Evolutionary conservation across 1,140 invertebrate species (phyloP), one percentile per base, ranked within the genome.

Genomic region (Agrypnia vestita): DNA sequence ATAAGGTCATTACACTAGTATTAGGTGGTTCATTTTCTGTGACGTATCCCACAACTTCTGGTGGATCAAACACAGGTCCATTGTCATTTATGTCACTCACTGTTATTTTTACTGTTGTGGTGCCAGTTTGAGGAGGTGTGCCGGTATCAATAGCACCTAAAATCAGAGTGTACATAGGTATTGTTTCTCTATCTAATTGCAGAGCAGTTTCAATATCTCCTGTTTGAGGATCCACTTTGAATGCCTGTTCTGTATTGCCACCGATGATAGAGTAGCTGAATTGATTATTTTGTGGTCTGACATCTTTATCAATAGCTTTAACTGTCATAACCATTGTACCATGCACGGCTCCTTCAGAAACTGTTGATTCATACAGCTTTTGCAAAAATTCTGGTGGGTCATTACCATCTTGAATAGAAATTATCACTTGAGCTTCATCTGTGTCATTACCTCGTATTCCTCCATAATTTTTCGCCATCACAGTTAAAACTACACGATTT

Each of bases 371-470:
- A 85, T 98, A 98, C 19, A 92, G 85, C 25, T 90, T 90, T 83
- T 95, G 91, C 10, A 94, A 86, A 86, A 99, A 99, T 86, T 97
- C 95, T 0, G 97, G 97, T 3, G 97, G 96, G 90, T 98, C 97
- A 85, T 98, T 98, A 4, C 97, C 97, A 87, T 98, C 97, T 90
- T 98, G 96, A 73, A 98, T 96, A 0, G 94, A 95, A 76, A 99
- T 95, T 35, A 96, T 96, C 0, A 99, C 95, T 88, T 97, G 96
- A 4, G 97, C 97, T 86, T 97, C 96, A 86, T 98, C 97, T 0
- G 97, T 98, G 85, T 99, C 97, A 87, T 98, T 98, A 9, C 97
- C 97, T 53, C 94, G 91, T 79, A 98, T 97, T 35, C 96, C 95
- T 9, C 97, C 97, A 56, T 92, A 92, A 86, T 99, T 99, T 89